Conservation (phyloP, 2,888 invertebrate genomes). For the Perdita meconis region DNA sequence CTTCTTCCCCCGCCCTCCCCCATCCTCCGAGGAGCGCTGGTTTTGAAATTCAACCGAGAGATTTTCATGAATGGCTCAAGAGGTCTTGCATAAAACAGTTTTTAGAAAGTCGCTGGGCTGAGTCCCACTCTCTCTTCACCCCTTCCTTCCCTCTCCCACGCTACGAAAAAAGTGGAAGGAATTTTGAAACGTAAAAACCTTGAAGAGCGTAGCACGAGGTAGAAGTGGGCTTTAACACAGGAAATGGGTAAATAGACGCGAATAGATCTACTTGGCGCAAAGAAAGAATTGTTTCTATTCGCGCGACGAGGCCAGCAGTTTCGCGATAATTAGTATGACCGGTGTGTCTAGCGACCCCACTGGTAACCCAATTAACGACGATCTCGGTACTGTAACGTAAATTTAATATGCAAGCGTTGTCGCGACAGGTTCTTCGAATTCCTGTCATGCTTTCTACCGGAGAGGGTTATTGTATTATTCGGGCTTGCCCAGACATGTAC, state of each 20-base stretch:
- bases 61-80: neutral
- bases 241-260: neutral
- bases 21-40: neutral
- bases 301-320: conserved; percentile 23
- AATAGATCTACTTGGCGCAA: neutral
- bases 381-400: conserved; percentile 53
- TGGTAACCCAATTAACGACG: conserved; percentile 54
- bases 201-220: neutral
- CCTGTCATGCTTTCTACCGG: conserved; percentile 50
- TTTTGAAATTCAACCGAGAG: conserved; percentile 11
- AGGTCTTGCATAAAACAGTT: neutral
- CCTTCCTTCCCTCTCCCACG: too few relatives aligned
- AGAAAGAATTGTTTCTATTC: conserved; percentile 39
- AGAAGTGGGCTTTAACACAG: neutral
- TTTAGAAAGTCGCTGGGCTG: neutral
- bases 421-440: conserved; percentile 56
- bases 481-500: conserved; percentile 47
- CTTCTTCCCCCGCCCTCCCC: neutral
- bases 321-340: conserved; percentile 52
- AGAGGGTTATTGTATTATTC: conserved; percentile 48
- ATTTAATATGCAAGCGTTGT: conserved; percentile 56
- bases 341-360: conserved; percentile 50
- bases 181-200: neutral
- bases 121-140: too few relatives aligned
- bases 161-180: neutral